Percentiles rank a stretch among this genome's conserved stretches.
Evolutionary conservation across 2,113 vertebrate genomes (phyloP).

Genomic region (Protobothrops mucrosquamatus): DNA sequence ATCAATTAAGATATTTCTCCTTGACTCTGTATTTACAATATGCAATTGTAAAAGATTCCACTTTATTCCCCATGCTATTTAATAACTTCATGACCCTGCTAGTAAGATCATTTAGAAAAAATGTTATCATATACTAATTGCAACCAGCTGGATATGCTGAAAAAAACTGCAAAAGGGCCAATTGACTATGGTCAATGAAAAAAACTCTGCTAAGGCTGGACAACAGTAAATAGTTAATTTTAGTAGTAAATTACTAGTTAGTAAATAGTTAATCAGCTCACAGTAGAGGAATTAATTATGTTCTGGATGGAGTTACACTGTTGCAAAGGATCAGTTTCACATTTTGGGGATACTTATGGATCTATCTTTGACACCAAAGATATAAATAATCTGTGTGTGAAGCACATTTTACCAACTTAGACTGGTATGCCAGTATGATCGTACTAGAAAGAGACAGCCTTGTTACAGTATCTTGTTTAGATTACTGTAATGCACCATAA

Average conservation of each 20-base stretch:
- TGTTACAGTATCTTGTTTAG: neutral
- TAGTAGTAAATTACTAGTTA: neutral
- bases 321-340: neutral
- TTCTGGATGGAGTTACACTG: neutral
- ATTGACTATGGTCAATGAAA: neutral
- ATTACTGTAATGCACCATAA: neutral
- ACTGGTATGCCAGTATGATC: neutral
- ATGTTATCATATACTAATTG: neutral
- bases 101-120: neutral
- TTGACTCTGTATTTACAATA: neutral
- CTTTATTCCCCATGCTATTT: neutral
- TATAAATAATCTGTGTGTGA: neutral
- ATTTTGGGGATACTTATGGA: neutral
- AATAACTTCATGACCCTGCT: neutral
- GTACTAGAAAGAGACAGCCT: neutral
- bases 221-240: neutral
- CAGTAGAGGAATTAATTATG: neutral
- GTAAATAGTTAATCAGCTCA: neutral
- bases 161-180: neutral
- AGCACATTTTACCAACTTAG: neutral
- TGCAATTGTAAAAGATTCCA: neutral
- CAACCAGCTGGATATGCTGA: neutral
- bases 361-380: neutral
- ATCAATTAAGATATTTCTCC: neutral
- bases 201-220: neutral